Evolutionary conservation across 1,140 invertebrate genomes (phyloP).

Genomic region (Dufourea novaeangliae): DNA sequence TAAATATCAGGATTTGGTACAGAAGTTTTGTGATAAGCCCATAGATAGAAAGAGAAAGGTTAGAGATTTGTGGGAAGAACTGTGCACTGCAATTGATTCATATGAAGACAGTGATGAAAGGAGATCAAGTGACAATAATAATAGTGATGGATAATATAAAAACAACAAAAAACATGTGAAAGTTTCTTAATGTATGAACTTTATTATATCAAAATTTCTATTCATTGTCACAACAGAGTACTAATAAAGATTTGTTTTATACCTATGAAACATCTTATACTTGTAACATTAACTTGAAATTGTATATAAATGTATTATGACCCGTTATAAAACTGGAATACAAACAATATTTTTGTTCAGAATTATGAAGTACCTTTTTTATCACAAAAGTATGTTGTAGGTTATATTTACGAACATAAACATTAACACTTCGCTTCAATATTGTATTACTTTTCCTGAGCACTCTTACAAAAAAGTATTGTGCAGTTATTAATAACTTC

Average conservation of each 20-base stretch:
- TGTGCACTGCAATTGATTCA: conserved; percentile 27
- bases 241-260: conserved; percentile 18
- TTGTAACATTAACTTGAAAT: neutral
- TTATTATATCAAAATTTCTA: neutral
- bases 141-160: neutral
- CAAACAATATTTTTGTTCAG: neutral
- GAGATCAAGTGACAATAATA: neutral
- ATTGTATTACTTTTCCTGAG: neutral
- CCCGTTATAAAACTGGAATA: neutral
- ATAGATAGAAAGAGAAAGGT: conserved; percentile 15
- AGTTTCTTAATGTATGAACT: neutral
- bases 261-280: too few species aligned
- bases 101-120: conserved; percentile 20
- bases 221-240: neutral
- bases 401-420: neutral
- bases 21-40: conserved; percentile 23
- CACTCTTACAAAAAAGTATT: neutral
- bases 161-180: neutral
- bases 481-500: neutral
- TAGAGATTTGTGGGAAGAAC: conserved; percentile 29
- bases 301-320: neutral
- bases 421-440: neutral
- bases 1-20: conserved; percentile 39
- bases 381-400: neutral
- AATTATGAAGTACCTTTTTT: neutral